Evolutionary conservation across 2,888 invertebrate species (phyloP).

Genomic region (Nephrotoma flavescens): DNA sequence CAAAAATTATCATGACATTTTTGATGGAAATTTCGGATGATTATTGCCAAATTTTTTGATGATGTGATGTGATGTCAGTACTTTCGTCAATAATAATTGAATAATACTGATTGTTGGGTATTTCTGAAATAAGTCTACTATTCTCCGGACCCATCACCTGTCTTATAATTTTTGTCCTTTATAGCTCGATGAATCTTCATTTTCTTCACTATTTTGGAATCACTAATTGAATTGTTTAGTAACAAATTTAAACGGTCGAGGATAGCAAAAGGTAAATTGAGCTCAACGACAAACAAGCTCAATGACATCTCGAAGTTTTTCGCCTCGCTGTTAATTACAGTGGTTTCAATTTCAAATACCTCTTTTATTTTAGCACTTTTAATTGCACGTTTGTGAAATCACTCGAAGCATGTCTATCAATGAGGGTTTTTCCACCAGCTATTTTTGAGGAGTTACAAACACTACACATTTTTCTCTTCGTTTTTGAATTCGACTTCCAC

Average conservation of each 20-base stretch:
- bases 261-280: constrained; percentile 4
- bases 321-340: neutral
- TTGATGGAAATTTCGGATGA: constrained; percentile 7
- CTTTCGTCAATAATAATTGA: constrained; percentile 10
- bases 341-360: too few relatives aligned
- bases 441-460: too few relatives aligned
- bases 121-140: neutral
- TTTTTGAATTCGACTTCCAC: too few relatives aligned
- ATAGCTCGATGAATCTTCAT: neutral
- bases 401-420: too few relatives aligned
- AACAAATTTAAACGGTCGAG: constrained; percentile 3
- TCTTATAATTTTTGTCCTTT: constrained; percentile 7
- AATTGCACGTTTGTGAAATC: too few relatives aligned
- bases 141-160: too few relatives aligned
- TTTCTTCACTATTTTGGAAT: constrained; percentile 9
- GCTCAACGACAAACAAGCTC: constrained; percentile 4
- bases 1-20: neutral
- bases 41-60: neutral
- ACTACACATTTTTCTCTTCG: too few relatives aligned
- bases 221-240: constrained; percentile 3
- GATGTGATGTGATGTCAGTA: too few relatives aligned
- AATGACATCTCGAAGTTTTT: neutral
- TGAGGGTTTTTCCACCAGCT: too few relatives aligned
- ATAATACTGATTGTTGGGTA: constrained; percentile 8
- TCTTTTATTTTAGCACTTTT: too few relatives aligned